Evolutionary conservation across 37 sponge, comb jelly and placozoan species (phyloP), one percentile per base, ranked within the genome.

Genomic region (Theonella swinhoei): DNA sequence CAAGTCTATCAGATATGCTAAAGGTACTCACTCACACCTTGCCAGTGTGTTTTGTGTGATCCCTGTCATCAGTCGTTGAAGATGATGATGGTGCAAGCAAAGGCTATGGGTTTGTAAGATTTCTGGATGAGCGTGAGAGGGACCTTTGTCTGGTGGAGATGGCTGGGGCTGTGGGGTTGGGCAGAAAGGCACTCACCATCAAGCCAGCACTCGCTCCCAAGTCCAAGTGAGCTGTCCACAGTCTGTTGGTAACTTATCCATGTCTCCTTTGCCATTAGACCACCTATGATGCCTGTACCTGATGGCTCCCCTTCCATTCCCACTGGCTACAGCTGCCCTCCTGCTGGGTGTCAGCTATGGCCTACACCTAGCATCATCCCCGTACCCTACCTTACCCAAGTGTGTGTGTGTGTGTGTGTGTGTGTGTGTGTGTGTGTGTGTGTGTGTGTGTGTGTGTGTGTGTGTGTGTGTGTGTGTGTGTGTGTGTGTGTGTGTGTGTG

Each of bases 91-190:
- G 84, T 23, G 67, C 19, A 28, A 79, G 84, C 61, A 54, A 62
- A 42, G 84, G 89, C 0, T 83, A 83, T 88, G 89, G 89, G 1
- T 76, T 83, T 20, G 79, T 88, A 34, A 20, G 64, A 3, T 88
- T 88, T 43, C 26, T 62, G 36, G 89, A 88, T 42, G 47, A 62
- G 19, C 72, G 28, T 26, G 89, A 88, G 79, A 68, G 79, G 25
- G 67, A 72, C 29, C 28, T 61, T 4, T 39, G 78, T 39, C 31
- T 72, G 3, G 39, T 39, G 22, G 84, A 88, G 72, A 28, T 88
- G 71, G 80, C 82, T 71, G 78, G 83, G 20, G 30, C 29, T 3
- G 39, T 39, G 28, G 75, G 82, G 28, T 29, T 80, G 26, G 89
- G 89, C 24, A 70, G 14, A n/a, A 83, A 78, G 64, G 72, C 84